These are phyloP conservation scores for Lycodopsis pacificus DNA, from an alignment of 2,797 vertebrate species.

Conservation along the genomic window DNA sequence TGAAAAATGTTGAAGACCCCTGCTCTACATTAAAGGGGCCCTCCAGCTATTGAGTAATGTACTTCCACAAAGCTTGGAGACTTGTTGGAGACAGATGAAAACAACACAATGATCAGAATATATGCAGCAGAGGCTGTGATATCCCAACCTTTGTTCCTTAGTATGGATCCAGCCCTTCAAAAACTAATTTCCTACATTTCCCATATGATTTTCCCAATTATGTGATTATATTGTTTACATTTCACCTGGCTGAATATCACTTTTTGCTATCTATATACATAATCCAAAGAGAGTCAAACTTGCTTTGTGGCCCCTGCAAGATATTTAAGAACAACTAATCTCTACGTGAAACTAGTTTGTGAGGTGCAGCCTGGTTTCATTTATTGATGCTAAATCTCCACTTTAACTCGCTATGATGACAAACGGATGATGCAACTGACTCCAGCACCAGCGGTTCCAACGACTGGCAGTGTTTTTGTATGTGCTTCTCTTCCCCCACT, in stretches of 20 bases:
- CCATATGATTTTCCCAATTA: neutral
- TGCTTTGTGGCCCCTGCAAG: neutral
- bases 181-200: neutral
- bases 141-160: too few relatives aligned
- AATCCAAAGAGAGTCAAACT: neutral
- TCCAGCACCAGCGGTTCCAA: neutral
- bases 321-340: neutral
- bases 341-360: neutral
- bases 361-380: neutral
- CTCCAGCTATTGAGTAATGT: neutral
- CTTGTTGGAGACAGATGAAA: neutral
- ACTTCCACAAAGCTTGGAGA: neutral
- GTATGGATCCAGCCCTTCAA: neutral
- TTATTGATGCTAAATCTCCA: neutral
- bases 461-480: neutral
- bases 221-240: conserved; percentile 1
- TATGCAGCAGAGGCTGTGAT: neutral
- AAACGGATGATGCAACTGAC: neutral
- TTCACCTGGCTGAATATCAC: neutral
- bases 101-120: neutral
- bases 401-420: neutral
- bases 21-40: neutral
- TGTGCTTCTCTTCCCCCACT: neutral
- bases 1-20: too few relatives aligned
- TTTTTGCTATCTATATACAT: neutral